Conservation (phyloP, 2,888 invertebrate genomes). For the Dryomyza anilis region DNA sequence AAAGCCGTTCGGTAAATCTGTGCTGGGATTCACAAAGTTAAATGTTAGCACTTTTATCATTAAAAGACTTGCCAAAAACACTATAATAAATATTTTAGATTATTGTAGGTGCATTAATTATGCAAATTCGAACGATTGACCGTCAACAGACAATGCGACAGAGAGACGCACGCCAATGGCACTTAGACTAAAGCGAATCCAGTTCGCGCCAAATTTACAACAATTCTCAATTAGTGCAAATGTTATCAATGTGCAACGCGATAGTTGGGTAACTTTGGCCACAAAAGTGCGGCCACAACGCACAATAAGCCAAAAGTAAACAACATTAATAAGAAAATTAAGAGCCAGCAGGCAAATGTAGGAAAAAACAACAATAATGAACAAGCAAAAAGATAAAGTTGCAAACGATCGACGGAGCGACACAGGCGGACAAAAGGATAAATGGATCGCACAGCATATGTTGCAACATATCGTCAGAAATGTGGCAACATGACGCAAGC, state of each 20-base stretch:
- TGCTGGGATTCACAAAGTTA: background rate
- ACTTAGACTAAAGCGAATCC: too few relatives aligned
- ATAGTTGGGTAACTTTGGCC: constrained; percentile 40
- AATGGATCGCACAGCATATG: constrained; percentile 1
- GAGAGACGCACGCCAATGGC: too few relatives aligned
- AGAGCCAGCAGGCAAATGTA: background rate
- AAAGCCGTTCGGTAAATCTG: too few relatives aligned
- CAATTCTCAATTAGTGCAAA: constrained; percentile 59
- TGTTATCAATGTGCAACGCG: constrained; percentile 39
- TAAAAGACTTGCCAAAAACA: constrained; percentile 35
- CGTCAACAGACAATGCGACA: too few relatives aligned
- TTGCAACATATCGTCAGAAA: background rate
- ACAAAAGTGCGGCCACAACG: too few relatives aligned
- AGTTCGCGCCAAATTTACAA: constrained; percentile 45
- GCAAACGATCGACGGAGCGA: too few relatives aligned
- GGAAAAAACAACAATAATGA: constrained; percentile 35
- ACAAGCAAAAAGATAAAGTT: constrained; percentile 35
- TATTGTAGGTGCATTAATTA: constrained; percentile 60
- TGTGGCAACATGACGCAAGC: background rate
- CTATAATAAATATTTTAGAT: constrained; percentile 40
- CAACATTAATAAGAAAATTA: constrained; percentile 17
- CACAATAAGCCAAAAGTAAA: constrained; percentile 33
- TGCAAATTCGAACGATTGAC: constrained; percentile 52
- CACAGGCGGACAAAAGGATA: too few relatives aligned
- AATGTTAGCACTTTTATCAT: background rate